phyloP scores from a whole-genome alignment of 92 coral and sea anemone species.

The Nematostella vectensis region DNA sequence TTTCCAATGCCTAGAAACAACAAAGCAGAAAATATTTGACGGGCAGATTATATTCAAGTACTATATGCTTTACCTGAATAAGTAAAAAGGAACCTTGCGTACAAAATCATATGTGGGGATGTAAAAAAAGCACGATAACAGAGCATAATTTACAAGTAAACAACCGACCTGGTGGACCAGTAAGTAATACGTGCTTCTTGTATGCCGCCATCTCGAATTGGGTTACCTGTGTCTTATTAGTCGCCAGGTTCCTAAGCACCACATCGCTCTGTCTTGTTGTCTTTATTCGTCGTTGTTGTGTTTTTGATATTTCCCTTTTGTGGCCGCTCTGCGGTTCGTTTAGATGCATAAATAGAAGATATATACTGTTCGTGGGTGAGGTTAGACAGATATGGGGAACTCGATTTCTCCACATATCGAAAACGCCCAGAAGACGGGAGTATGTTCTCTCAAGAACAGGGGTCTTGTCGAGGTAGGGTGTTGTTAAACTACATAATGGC shows the following conservation, averaged over 20 bases:
- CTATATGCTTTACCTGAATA: too few relatives aligned
- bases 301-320: not conserved
- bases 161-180: constrained; percentile 67
- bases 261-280: constrained; percentile 1
- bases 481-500: too few relatives aligned
- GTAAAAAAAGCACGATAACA: not conserved
- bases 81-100: too few relatives aligned
- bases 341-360: not conserved
- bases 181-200: constrained; percentile 43
- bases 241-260: not conserved
- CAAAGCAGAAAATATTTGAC: not conserved
- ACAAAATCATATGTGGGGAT: too few relatives aligned
- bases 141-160: not conserved
- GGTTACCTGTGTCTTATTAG: not conserved
- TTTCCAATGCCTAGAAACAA: constrained; percentile 67
- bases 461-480: constrained; percentile 66
- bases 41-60: too few relatives aligned
- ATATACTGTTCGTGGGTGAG: too few relatives aligned
- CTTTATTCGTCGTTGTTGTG: not conserved
- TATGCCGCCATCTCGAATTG: constrained; percentile 42
- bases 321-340: not conserved
- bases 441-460: constrained; percentile 64
- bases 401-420: constrained; percentile 80
- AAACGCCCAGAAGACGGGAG: constrained; percentile 89
- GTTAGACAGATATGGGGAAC: constrained; percentile 87